Evolutionary conservation across 2,113 vertebrate species (phyloP).

Genomic region (Melanerpes formicivorus): DNA sequence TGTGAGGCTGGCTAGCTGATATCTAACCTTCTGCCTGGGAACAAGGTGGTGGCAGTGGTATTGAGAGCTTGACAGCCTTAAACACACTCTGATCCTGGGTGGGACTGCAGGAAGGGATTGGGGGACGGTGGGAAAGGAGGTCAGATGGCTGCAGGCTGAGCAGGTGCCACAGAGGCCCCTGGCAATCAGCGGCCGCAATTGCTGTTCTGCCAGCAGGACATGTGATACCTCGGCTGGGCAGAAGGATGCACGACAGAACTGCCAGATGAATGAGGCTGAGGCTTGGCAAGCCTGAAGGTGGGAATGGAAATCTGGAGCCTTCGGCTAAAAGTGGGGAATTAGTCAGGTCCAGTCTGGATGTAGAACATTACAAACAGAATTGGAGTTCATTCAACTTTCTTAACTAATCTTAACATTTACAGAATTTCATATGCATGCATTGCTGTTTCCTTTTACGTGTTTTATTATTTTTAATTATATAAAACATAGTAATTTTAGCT

Average conservation of each 20-base stretch:
- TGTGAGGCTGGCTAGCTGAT: neutral
- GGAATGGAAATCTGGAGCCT: slow-evolving; percentile 13
- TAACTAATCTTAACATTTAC: neutral
- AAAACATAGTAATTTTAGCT: neutral
- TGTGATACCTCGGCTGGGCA: neutral
- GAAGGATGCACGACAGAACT: neutral
- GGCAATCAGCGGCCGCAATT: neutral
- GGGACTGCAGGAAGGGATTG: neutral
- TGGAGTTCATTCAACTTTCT: neutral
- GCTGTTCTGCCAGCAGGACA: neutral
- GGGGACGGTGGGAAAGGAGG: neutral
- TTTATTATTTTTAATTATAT: neutral
- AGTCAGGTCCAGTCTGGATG: neutral
- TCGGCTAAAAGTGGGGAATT: neutral
- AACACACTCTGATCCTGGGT: neutral
- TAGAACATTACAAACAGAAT: neutral
- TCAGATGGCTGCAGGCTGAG: slow-evolving; percentile 28
- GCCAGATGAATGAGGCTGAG: slow-evolving; percentile 25
- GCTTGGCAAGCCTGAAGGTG: slow-evolving; percentile 6
- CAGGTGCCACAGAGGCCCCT: neutral
- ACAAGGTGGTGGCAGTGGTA: neutral
- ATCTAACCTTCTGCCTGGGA: neutral
- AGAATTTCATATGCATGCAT: neutral
- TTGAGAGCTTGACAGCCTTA: neutral
- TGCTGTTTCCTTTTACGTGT: neutral